A percentile compares a stretch with the other conserved stretches of the same genome.
phyloP scores from a whole-genome alignment of 35 echinoderm and acorn worm genomes.

The Heliocidaris erythrogramma region DNA sequence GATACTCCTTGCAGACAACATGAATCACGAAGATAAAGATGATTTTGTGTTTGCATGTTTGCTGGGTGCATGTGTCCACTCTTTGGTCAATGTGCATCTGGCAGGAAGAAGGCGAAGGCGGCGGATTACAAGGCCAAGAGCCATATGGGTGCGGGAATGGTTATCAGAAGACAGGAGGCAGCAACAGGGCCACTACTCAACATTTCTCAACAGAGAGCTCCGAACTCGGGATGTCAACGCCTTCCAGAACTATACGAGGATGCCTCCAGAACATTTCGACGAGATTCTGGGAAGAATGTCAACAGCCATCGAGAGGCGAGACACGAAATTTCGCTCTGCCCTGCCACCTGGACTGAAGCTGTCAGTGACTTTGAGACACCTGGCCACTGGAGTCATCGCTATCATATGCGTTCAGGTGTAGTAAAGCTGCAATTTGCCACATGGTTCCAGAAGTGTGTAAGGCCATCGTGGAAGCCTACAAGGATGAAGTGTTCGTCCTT shows the following conservation, averaged over 20 bases:
- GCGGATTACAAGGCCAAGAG: background rate
- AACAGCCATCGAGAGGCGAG: background rate
- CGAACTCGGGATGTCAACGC: background rate
- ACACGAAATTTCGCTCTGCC: background rate
- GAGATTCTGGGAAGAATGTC: background rate
- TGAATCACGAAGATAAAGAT: too few relatives aligned
- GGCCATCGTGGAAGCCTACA: too few relatives aligned
- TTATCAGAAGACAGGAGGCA: background rate
- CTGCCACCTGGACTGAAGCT: background rate
- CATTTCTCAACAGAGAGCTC: background rate
- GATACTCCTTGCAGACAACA: too few relatives aligned
- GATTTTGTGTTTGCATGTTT: too few relatives aligned
- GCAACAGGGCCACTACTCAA: background rate
- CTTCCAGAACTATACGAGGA: background rate
- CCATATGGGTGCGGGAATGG: background rate
- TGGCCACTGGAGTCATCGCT: too few relatives aligned
- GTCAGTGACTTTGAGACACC: too few relatives aligned
- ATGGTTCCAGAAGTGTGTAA: too few relatives aligned
- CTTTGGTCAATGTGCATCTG: background rate
- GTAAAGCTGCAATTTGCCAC: too few relatives aligned
- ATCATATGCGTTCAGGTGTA: too few relatives aligned
- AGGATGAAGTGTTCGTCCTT: too few relatives aligned
- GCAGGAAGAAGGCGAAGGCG: background rate
- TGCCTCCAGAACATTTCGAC: background rate
- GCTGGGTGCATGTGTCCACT: too few relatives aligned